Percentiles rank a stretch among this genome's conserved stretches.
Conservation (phyloP, 35 echinoderm and acorn worm genomes). For the Heliocidaris erythrogramma region DNA sequence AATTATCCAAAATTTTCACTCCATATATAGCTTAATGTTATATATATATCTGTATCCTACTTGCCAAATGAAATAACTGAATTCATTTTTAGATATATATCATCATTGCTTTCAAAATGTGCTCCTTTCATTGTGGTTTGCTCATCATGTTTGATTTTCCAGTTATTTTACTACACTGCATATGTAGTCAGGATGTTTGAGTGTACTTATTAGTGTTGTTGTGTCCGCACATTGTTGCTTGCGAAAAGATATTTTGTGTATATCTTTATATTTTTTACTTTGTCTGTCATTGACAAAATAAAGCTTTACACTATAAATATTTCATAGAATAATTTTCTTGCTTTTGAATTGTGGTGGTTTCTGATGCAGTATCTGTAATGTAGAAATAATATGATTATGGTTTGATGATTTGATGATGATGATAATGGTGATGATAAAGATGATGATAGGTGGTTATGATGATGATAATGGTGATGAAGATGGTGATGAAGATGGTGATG, state of each 20-base stretch:
- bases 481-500: background rate
- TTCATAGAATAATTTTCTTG: background rate
- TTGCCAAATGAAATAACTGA: background rate
- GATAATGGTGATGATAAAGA: background rate
- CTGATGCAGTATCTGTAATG: background rate
- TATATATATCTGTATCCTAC: background rate
- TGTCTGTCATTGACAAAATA: background rate
- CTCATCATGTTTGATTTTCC: background rate
- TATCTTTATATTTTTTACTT: conserved; percentile 20
- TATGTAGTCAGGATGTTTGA: background rate
- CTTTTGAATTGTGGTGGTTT: background rate
- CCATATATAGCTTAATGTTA: background rate
- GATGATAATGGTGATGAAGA: background rate
- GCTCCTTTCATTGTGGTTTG: background rate
- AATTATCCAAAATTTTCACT: background rate
- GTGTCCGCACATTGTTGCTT: background rate
- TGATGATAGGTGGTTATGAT: background rate
- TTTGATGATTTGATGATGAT: background rate
- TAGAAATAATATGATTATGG: background rate
- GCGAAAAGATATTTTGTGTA: conserved; percentile 12
- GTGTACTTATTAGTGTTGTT: background rate
- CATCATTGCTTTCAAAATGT: background rate
- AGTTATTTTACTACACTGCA: background rate
- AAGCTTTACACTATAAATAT: background rate
- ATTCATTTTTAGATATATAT: background rate